Conservation (phyloP, 2,797 vertebrate genomes). For the Sebastes oblongus region DNA sequence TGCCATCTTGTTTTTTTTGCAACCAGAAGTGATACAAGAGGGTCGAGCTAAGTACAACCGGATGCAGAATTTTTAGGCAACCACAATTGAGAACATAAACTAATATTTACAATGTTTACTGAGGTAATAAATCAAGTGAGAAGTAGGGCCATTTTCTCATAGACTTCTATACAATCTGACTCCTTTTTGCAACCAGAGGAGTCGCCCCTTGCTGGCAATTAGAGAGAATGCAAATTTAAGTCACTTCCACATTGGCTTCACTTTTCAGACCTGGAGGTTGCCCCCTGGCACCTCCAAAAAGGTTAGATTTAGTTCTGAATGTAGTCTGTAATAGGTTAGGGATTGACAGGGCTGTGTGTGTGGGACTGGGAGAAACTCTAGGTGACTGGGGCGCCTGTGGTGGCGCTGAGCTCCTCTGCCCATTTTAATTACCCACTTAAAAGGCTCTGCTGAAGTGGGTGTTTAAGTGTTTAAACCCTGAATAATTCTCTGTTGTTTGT, state of each 20-base stretch:
- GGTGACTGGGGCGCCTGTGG: slow-evolving; percentile 49
- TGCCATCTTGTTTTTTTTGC: no score
- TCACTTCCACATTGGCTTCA: neutral
- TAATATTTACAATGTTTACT: no score
- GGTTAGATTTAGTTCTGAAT: neutral
- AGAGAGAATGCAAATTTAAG: no score
- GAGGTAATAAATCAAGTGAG: no score
- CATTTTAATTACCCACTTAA: slow-evolving; percentile 79
- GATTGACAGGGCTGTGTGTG: neutral
- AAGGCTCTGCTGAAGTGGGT: slow-evolving; percentile 74
- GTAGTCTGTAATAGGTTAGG: neutral
- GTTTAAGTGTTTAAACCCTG: slow-evolving; percentile 80
- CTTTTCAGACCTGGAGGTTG: neutral
- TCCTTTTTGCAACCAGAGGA: no score
- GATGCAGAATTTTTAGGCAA: no score
- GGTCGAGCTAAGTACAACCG: no score
- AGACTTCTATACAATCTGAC: no score
- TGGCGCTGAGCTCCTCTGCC: slow-evolving; percentile 47
- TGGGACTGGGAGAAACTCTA: slow-evolving; percentile 11
- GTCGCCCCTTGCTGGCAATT: no score
- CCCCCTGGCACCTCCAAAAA: neutral
- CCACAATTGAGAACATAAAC: no score
- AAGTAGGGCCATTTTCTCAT: no score
- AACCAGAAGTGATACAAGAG: no score
- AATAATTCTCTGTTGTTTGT: slow-evolving; percentile 79